Percentiles rank a stretch among this genome's conserved stretches.
Evolutionary conservation across 2,888 invertebrate genomes (phyloP).

Genomic region (Beris chalybata): DNA sequence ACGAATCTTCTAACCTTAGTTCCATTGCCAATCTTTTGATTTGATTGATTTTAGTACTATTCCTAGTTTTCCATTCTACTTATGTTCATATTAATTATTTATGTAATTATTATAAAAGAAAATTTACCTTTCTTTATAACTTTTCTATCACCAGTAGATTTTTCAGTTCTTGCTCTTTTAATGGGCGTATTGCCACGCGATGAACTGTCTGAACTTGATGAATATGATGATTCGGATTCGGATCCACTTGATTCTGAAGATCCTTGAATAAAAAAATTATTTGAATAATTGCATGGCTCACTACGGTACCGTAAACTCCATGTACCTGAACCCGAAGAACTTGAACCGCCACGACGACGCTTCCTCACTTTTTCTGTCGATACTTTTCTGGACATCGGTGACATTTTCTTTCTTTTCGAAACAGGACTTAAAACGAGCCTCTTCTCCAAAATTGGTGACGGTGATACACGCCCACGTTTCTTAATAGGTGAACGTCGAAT

Average conservation of each 20-base stretch:
- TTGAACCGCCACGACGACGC: conserved; percentile 46
- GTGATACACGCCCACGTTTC: conserved; percentile 47
- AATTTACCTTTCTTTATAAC: conserved; percentile 51
- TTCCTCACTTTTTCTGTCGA: conserved; percentile 23
- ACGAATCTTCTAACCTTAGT: no score
- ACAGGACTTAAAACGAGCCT: conserved; percentile 48
- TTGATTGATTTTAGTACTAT: no score
- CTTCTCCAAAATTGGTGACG: conserved; percentile 49
- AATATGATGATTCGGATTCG: conserved; percentile 54
- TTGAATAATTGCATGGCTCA: no score
- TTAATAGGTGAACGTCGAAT: conserved; percentile 45
- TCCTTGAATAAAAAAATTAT: conserved; percentile 39
- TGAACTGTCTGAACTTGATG: conserved; percentile 53
- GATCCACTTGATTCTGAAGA: conserved; percentile 53
- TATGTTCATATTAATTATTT: no score
- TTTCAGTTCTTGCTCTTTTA: conserved; percentile 44
- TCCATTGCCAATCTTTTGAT: no score
- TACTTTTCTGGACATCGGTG: conserved; percentile 37
- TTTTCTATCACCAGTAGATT: conserved; percentile 46
- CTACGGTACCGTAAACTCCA: not conserved
- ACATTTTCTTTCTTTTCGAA: conserved; percentile 49
- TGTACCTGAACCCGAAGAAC: conserved; percentile 53
- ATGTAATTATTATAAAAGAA: not conserved
- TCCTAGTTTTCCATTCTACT: no score
- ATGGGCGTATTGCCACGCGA: conserved; percentile 49